phyloP scores from a whole-genome alignment of 2,113 vertebrate genomes.

The Myiozetetes cayanensis region DNA sequence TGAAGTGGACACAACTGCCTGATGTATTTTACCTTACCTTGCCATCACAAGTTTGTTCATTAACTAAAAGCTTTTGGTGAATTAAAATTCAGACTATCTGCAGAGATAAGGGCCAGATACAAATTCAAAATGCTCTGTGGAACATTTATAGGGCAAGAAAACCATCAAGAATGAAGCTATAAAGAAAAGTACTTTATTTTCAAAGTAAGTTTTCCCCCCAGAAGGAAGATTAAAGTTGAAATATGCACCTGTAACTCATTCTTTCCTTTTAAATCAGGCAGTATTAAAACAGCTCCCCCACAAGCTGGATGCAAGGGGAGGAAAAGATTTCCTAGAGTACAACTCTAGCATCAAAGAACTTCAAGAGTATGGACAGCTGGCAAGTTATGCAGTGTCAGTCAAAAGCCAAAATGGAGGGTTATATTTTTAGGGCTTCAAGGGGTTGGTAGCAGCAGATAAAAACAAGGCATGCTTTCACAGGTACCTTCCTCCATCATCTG shows the following conservation, averaged over 20 bases:
- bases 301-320: neutral
- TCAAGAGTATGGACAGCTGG: neutral
- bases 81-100: neutral
- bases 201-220: neutral
- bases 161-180: neutral
- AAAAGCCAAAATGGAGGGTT: neutral
- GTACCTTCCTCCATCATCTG: neutral
- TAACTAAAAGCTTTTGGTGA: neutral
- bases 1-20: neutral
- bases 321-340: neutral
- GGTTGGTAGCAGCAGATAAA: neutral
- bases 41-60: neutral
- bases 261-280: neutral
- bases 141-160: neutral
- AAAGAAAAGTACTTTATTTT: neutral
- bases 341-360: neutral
- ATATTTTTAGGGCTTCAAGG: neutral
- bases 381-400: neutral
- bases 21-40: neutral
- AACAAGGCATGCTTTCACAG: neutral
- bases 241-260: neutral
- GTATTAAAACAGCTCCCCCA: neutral
- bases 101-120: neutral
- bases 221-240: neutral
- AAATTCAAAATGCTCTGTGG: neutral